Percentiles rank a stretch among this genome's conserved stretches.
phyloP scores from a whole-genome alignment of 2,113 vertebrate genomes.

The Sarotherodon lohbergeri region DNA sequence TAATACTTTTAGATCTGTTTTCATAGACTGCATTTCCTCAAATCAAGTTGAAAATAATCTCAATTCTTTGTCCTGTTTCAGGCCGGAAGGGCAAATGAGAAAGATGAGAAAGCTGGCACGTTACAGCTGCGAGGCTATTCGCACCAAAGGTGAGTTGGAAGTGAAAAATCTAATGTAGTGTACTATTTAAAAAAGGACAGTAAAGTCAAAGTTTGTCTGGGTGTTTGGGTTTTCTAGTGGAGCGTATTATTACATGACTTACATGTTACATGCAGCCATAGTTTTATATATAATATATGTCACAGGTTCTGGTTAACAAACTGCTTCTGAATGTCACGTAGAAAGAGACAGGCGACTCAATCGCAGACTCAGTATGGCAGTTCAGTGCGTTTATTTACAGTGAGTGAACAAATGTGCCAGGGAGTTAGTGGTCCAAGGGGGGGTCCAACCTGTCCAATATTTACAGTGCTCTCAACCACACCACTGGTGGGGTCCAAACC shows the following conservation, averaged over 20 bases:
- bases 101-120: not conserved
- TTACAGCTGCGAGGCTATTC: not conserved
- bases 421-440: not conserved
- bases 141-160: not conserved
- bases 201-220: not conserved
- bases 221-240: not conserved
- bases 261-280: not conserved
- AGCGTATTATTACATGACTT: fast-evolving
- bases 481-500: not conserved
- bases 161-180: not conserved
- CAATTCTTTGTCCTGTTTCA: not conserved
- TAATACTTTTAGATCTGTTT: not conserved
- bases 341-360: not conserved
- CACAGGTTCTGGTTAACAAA: not conserved
- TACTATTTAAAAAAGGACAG: fast-evolving
- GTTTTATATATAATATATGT: not conserved
- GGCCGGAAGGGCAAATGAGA: not conserved
- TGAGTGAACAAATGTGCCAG: not conserved
- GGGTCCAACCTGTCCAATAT: not conserved
- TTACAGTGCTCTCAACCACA: not conserved
- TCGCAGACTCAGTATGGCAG: fast-evolving
- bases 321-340: not conserved
- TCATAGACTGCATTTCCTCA: not conserved
- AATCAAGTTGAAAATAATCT: not conserved
- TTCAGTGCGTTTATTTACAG: not conserved